Evolutionary conservation across 2,888 invertebrate genomes (phyloP).

Genomic region (Mimachlamys varia): DNA sequence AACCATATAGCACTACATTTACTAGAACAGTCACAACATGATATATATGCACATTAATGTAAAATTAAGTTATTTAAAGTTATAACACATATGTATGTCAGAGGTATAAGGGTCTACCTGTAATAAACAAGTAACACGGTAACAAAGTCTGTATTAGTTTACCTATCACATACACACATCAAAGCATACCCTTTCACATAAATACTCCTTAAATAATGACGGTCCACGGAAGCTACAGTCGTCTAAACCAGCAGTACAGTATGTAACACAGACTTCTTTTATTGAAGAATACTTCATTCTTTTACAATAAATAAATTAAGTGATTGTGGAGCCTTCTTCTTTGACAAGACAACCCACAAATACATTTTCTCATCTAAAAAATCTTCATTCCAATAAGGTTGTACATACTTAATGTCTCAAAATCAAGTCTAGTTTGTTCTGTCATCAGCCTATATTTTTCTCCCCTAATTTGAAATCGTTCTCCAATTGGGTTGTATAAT

Average conservation of each 20-base stretch:
- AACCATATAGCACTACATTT: constrained; percentile 3
- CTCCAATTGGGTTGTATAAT: too few relatives aligned
- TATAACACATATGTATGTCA: neutral
- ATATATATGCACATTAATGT: neutral
- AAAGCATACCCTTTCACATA: neutral
- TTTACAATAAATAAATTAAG: neutral
- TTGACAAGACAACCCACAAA: neutral
- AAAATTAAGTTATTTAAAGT: neutral
- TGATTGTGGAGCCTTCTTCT: neutral
- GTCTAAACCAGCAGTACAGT: neutral
- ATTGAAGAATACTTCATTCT: neutral
- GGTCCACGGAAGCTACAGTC: neutral
- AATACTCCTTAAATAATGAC: neutral
- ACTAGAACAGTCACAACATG: neutral
- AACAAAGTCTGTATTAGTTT: neutral
- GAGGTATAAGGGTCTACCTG: too few relatives aligned
- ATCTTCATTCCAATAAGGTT: neutral
- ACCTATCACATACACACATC: neutral
- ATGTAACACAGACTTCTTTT: neutral
- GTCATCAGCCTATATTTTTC: neutral
- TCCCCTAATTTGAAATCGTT: neutral
- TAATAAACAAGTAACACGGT: neutral
- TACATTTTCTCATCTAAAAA: neutral
- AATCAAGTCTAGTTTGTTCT: too few relatives aligned
- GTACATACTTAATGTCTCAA: too few relatives aligned